Evolutionary conservation across 2,797 vertebrate genomes (phyloP).

Genomic region (Varecia variegata): DNA sequence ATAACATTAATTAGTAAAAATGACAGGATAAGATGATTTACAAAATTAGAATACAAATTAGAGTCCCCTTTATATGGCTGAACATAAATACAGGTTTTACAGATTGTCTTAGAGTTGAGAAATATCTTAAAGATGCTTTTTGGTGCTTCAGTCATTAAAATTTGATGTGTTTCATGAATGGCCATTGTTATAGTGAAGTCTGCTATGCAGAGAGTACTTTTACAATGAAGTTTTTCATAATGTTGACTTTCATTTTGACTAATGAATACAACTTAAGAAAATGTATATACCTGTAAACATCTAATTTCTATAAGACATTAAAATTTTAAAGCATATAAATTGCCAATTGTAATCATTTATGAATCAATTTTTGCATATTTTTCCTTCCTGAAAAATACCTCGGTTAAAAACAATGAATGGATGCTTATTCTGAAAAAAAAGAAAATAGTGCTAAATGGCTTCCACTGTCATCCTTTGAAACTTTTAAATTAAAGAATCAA

Average conservation of each 20-base stretch:
- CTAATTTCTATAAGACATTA: conserved; percentile 34
- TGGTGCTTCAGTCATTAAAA: neutral
- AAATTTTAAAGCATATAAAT: neutral
- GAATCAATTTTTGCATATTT: neutral
- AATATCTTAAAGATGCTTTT: neutral
- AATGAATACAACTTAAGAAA: conserved; percentile 5
- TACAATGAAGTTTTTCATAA: neutral
- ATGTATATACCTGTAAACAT: neutral
- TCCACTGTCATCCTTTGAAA: neutral
- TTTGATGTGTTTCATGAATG: neutral
- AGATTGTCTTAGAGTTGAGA: neutral
- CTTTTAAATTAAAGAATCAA: neutral
- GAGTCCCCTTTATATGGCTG: neutral
- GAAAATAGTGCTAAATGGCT: neutral
- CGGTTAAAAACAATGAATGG: neutral
- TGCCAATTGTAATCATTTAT: neutral
- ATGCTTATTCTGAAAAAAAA: neutral
- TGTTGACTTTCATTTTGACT: conserved; percentile 21
- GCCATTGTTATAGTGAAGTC: neutral
- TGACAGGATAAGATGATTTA: neutral
- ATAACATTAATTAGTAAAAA: neutral
- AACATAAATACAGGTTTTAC: neutral
- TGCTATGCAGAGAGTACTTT: neutral
- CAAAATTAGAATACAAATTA: neutral
- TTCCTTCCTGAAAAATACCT: neutral